phyloP scores from a whole-genome alignment of 2,888 invertebrate genomes.

The Andrena marginata region DNA sequence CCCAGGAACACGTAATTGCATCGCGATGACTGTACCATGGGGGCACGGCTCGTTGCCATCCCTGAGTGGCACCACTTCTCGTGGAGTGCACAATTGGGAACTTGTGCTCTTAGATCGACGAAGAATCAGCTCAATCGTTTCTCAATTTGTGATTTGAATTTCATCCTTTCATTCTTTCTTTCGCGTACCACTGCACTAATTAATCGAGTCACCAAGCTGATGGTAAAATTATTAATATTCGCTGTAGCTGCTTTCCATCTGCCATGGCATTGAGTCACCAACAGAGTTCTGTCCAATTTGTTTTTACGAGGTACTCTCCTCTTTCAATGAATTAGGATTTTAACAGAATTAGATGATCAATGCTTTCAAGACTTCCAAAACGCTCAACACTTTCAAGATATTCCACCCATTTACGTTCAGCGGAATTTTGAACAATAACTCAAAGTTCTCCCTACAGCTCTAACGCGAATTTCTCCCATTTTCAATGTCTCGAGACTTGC shows the following conservation, averaged over 20 bases:
- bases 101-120: not conserved
- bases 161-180: not conserved
- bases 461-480: not conserved
- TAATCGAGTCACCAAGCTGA: not conserved
- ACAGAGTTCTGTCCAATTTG: no score
- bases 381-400: no score
- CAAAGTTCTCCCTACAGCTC: no score
- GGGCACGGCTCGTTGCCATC: slow-evolving; percentile 55
- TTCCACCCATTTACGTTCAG: no score
- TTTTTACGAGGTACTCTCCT: no score
- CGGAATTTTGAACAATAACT: no score
- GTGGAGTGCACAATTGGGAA: slow-evolving; percentile 19
- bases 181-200: not conserved
- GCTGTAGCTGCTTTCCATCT: no score
- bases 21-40: slow-evolving; percentile 67
- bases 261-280: no score
- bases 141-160: not conserved
- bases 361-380: no score
- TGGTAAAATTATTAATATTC: no score
- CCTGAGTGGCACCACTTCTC: slow-evolving; percentile 11
- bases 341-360: no score
- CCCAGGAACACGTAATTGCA: slow-evolving; percentile 67
- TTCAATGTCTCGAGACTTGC: not conserved
- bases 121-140: not conserved
- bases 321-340: no score